Evolutionary conservation across 1,140 invertebrate species (phyloP).

Genomic region (Atta colombica): DNA sequence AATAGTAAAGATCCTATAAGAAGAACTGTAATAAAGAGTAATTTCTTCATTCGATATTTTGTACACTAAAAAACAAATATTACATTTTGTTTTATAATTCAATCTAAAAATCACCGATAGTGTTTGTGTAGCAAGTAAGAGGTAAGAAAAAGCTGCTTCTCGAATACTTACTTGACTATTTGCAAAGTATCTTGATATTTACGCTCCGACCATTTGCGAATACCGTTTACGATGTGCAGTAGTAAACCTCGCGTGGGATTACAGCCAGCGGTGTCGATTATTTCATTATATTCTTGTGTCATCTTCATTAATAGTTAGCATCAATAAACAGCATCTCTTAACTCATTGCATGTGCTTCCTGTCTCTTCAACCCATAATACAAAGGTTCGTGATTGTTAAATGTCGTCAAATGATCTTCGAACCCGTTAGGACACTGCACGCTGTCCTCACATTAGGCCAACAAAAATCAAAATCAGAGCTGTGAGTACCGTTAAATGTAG

Average conservation of each 20-base stretch:
- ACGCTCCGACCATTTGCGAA: constrained; percentile 57
- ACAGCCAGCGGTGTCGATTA: constrained; percentile 22
- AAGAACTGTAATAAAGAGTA: background rate
- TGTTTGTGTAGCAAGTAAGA: background rate
- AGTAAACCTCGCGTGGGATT: constrained; percentile 50
- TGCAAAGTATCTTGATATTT: constrained; percentile 61
- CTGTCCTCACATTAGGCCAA: constrained; percentile 5
- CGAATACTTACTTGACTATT: constrained; percentile 23
- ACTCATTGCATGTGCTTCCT: background rate
- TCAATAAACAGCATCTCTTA: constrained; percentile 29
- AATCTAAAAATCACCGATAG: background rate
- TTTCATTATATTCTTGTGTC: constrained; percentile 22
- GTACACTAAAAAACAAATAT: constrained; percentile 4
- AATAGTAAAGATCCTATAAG: background rate
- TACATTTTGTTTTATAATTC: background rate
- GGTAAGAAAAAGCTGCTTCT: background rate
- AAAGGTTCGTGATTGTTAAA: constrained; percentile 8
- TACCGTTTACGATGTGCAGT: background rate
- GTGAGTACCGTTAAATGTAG: constrained; percentile 34
- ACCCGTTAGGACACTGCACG: constrained; percentile 26
- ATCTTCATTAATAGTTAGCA: constrained; percentile 35
- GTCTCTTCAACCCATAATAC: background rate
- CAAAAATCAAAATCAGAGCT: constrained; percentile 50
- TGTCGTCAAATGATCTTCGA: constrained; percentile 20
- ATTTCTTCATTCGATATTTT: background rate